Percentiles rank a stretch among this genome's conserved stretches.
phyloP scores from a whole-genome alignment of 2,113 vertebrate genomes.

The Mionectes macconnelli region DNA sequence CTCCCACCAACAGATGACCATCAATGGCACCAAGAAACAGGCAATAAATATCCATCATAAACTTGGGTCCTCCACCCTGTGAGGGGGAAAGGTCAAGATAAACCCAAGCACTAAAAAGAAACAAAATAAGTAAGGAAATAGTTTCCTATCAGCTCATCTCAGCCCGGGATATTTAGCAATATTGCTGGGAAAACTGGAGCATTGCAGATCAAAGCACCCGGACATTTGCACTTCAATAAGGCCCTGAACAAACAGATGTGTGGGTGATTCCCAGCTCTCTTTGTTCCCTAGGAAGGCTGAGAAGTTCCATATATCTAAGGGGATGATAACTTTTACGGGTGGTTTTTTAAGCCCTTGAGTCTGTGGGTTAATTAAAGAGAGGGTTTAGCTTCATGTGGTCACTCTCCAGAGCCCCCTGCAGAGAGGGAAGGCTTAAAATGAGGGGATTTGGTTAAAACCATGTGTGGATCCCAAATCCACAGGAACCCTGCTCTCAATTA shows the following conservation, averaged over 20 bases:
- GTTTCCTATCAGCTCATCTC: background rate
- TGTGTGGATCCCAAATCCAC: accelerated
- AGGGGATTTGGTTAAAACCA: background rate
- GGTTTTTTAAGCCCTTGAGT: background rate
- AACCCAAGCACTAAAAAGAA: background rate
- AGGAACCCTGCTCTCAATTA: background rate
- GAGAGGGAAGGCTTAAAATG: background rate
- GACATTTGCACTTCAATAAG: background rate
- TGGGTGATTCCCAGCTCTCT: background rate
- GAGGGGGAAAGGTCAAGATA: background rate
- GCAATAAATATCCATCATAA: background rate
- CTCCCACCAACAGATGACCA: background rate
- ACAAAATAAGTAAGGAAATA: background rate
- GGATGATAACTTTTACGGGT: background rate
- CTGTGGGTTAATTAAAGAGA: background rate
- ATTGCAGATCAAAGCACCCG: background rate
- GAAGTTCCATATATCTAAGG: background rate
- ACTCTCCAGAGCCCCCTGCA: background rate
- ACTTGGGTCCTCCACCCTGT: background rate
- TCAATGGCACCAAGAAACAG: background rate
- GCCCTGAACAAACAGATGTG: background rate
- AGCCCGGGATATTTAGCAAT: background rate
- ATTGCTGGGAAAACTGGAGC: background rate
- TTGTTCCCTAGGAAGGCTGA: background rate
- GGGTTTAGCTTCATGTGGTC: accelerated